Percentiles rank a stretch among this genome's conserved stretches.
Evolutionary conservation across 2,888 invertebrate species (phyloP).

Genomic region (Argyresthia albistria): DNA sequence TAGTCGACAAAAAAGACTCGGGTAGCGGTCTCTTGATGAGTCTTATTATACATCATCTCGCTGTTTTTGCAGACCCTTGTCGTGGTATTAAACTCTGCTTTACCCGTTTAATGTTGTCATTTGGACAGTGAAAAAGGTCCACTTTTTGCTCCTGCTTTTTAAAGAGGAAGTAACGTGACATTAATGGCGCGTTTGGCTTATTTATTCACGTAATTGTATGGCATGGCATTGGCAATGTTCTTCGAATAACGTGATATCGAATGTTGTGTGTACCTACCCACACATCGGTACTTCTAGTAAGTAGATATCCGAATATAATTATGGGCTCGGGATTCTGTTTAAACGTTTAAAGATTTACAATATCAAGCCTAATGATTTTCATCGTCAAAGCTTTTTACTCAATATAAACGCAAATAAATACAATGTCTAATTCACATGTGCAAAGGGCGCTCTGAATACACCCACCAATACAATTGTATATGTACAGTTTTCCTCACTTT

Average conservation of each 20-base stretch:
- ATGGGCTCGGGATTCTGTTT: too few relatives aligned
- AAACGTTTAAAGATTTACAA: too few relatives aligned
- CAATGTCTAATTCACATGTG: too few relatives aligned
- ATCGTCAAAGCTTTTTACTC: too few relatives aligned
- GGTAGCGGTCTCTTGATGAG: constrained; percentile 1
- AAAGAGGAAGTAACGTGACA: constrained; percentile 43
- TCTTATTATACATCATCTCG: constrained; percentile 5
- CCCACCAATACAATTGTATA: constrained; percentile 15
- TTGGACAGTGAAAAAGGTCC: constrained; percentile 42
- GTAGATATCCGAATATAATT: too few relatives aligned
- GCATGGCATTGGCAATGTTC: not conserved
- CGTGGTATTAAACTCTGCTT: constrained; percentile 21
- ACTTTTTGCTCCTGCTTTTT: constrained; percentile 41
- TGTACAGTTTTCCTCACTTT: constrained; percentile 29
- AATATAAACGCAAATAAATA: too few relatives aligned
- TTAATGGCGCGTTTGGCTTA: constrained; percentile 48
- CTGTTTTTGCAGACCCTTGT: constrained; percentile 14
- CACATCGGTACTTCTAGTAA: not conserved
- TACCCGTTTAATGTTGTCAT: constrained; percentile 48
- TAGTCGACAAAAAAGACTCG: not conserved
- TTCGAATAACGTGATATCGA: not conserved
- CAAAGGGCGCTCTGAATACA: not conserved
- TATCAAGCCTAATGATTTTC: too few relatives aligned
- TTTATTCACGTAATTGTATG: constrained; percentile 17
- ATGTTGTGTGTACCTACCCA: not conserved